Evolutionary conservation across 2,888 invertebrate species (phyloP), one percentile per base, ranked within the genome.

Genomic region (Amphipoea oculea): DNA sequence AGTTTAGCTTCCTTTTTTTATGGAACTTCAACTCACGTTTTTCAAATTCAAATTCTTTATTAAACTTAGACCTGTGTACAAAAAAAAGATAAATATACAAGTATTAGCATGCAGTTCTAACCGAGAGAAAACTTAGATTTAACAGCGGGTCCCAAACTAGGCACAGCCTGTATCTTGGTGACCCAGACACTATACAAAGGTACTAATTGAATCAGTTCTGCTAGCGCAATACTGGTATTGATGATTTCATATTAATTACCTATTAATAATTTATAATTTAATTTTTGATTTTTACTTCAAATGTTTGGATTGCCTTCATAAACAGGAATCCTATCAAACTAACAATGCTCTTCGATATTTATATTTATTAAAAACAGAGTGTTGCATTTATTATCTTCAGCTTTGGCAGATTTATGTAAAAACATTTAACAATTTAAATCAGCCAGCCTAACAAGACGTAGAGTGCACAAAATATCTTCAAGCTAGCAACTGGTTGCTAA

Each of bases 371-470:
- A 75, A 42, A 23, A 36, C 14, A 29, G 29, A 29, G 7, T 48
- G 69, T 2, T 36, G 36, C 4, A 54, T 23, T 29, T 73, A 2
- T 57, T 7, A 75, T 23, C 20, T 42, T 74, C 3, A 36, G 7
- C 36, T 62, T 29, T 3, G 42, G 40, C 42, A 60, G 3, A 42
- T 66, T 23, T 23, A 40, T 48, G 11, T 36, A n/a, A 60, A 57
- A 70, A 63, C 29, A 40, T 48, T 73, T 62, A 57, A 57, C 23
- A 17, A 70, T 66, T 79, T 73, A 23, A 84, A 73, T 60, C 42
- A 20, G 0, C 11, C 7, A 73, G 4, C 9, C 63, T 14, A 69
- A 54, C 36, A 23, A 70, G 40, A 23, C 12, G 20, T 57, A 54
- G n/a, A 51, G 62, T 68, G 45, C 36, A 63, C 23, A 67, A 70